Percentiles rank a stretch among this genome's conserved stretches.
Conservation (phyloP, 2,888 invertebrate genomes). For the Temnothorax unifasciatus region DNA sequence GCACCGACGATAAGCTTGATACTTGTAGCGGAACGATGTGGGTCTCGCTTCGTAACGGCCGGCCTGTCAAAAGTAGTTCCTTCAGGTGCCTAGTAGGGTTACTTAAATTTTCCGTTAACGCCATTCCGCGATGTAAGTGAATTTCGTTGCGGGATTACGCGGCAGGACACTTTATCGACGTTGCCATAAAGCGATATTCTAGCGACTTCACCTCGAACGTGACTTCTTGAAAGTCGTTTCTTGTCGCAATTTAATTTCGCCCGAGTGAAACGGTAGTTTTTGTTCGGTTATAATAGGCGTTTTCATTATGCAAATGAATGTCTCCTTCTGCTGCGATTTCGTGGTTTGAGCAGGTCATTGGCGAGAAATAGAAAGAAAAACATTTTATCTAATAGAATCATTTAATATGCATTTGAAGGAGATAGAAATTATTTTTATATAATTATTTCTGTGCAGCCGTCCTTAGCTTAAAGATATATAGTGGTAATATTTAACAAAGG, state of each 20-base stretch:
- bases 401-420: conserved; percentile 42
- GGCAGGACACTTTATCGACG: conserved; percentile 31
- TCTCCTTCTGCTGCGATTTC: background rate
- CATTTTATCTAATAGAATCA: conserved; percentile 18
- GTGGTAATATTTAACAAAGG: background rate
- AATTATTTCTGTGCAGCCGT: background rate
- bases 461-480: background rate
- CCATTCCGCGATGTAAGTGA: conserved; percentile 14
- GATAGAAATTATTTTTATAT: conserved; percentile 29
- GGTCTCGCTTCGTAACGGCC: background rate
- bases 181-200: conserved; percentile 31
- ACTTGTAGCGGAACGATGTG: conserved; percentile 28
- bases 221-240: conserved; percentile 12
- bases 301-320: conserved; percentile 41
- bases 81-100: conserved; percentile 22
- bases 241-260: conserved; percentile 19
- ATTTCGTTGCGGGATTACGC: conserved; percentile 47
- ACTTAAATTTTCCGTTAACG: conserved; percentile 52
- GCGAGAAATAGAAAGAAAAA: conserved; percentile 3
- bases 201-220: conserved; percentile 5
- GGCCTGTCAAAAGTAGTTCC: conserved; percentile 31
- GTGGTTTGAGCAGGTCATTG: conserved; percentile 15
- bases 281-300: conserved; percentile 9
- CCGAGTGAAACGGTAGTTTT: conserved; percentile 22
- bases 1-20: conserved; percentile 57